Evolutionary conservation across 2,888 invertebrate genomes (phyloP), one percentile per base, ranked within the genome.

Genomic region (Tenthredo notha): DNA sequence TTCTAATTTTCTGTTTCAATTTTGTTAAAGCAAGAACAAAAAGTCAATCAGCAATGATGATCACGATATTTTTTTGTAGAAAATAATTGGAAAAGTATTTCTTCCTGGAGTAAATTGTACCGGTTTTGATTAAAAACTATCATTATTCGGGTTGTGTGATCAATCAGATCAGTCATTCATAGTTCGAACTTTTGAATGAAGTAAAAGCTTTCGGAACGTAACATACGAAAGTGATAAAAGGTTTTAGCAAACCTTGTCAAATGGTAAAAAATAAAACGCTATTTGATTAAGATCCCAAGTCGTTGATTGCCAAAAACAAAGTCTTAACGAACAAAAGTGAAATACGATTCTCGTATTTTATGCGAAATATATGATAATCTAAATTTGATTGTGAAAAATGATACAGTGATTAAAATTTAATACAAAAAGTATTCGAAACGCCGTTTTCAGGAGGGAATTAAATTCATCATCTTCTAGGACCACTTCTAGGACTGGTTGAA

Each of bases 401-500:
- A 33, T 25, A 67, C 67, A 18, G 18, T 15, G 33, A 33, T 6
- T 1, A 33, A 5, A 74, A 43, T 43, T 25, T 21, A 43, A 74
- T 25, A 21, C 43, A 15, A 21, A 33, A 18, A 67, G 6, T 67
- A 25, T 67, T 67, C 18, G 15, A 67, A 15, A 67, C 67, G 33
- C 33, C 33, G 18, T 33, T 33, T 61, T 37, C 0, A 6, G 21
- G 4, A 15, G 37, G 40, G 33, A n/a, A 25, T 54, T 10, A 25
- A 40, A 61, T 61, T 80, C 80, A 58, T 40, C 61, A 21, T 61
- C n/a, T n/a, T n/a, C n/a, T n/a, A n/a, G 21, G 15, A 80, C n/a
- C 40, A 80, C 61, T 58, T 80, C 80, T 61, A 37, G 58, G 80
- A 61, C 37, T 40, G 61, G 61, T 80, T 80, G 40, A 61, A 61